Evolutionary conservation across 2,888 invertebrate species (phyloP), one percentile per base, ranked within the genome.

Genomic region (Leptopilina drosophilae): DNA sequence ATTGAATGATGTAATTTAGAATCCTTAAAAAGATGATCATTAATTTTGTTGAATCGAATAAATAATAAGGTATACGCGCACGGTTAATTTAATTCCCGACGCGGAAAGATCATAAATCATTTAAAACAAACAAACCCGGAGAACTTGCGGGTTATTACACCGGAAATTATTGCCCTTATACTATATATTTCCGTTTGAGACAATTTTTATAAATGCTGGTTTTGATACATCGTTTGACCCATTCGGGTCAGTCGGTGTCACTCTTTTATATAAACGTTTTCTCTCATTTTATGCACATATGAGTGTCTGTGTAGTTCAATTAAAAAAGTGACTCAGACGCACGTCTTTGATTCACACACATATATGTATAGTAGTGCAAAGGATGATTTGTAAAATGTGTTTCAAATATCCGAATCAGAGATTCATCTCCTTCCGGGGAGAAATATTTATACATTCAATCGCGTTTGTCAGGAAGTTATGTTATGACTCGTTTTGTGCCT

Each of bases 141-240:
- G 77, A 64, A 75, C 26, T 8, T 42, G 42, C 8, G 12, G 20
- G 53, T 49, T 12, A 85, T 62, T 62, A 85, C 83, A 82, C 84
- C 84, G 86, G 86, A 86, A 87, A 84, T 82, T 77, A 81, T 83
- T 82, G 81, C 82, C 81, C 79, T 11, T 49, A 33, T 33, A 33
- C 1, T 1, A 2, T 49, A 49, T 69, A 77, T 81, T 82, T 84
- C 84, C 84, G 82, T 66, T 80, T 78, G 77, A 78, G 82, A 78
- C 79, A 73, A 80, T 79, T 78, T 82, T 82, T 33, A 33, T 33
- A 78, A 79, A 49, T 49, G 82, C 77, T 69, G 78, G 79, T 81
- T 75, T 42, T 80, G 78, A 42, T 64, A 56, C 56, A 65, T 40
- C 64, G 76, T 46, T 62, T 64, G 56, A 64, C 46, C 65, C 66